Evolutionary conservation across 2,113 vertebrate genomes (phyloP), one percentile per base, ranked within the genome.

Genomic region (Burhinus bistriatus): DNA sequence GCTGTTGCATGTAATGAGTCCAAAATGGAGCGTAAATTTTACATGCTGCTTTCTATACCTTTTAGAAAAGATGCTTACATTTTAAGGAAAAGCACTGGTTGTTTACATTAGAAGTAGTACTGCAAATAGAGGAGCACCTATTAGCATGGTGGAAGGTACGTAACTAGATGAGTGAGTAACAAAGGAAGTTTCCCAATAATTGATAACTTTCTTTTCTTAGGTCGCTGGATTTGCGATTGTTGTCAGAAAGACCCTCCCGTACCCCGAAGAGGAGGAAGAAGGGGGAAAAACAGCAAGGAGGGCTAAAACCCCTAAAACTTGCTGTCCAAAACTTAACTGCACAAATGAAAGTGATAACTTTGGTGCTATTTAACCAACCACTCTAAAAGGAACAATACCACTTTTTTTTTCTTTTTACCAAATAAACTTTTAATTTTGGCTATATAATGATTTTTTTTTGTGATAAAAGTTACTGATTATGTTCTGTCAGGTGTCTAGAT

Each of bases 201-300:
- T 89, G 55, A 94, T 62, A 96, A 90, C 80, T 97, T 96, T 97
- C 42, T 94, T 98, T 96, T 97, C 92, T 87, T 98, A 99, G 99
- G 99, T 98, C 98, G 98, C 98, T 99, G 99, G 99, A 98, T 99
- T 90, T 99, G 99, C 98, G 99, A 99, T 96, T 99, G 99, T 97
- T 99, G 99, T 96, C 98, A 98, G 96, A 99, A 99, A 97, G 98
- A 99, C 18, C 77, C 98, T 93, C 97, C 97, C 42, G 98, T 98
- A 94, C 98, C 99, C 89, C 99, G 99, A 98, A 99, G 99, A 98
- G 99, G 98, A 98, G 98, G 97, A 98, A 98, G 98, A 99, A 97
- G 98, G 98, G 97, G 97, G 49, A 98, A 99, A 99, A 99, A 98
- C 98, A 95, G 98, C 98, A 94, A 99, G 98, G 98, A 99, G 98